Percentiles rank a stretch among this genome's conserved stretches.
These are phyloP conservation scores for Vespertilio murinus DNA, from an alignment of 2,797 vertebrate species.

Conservation along the genomic window DNA sequence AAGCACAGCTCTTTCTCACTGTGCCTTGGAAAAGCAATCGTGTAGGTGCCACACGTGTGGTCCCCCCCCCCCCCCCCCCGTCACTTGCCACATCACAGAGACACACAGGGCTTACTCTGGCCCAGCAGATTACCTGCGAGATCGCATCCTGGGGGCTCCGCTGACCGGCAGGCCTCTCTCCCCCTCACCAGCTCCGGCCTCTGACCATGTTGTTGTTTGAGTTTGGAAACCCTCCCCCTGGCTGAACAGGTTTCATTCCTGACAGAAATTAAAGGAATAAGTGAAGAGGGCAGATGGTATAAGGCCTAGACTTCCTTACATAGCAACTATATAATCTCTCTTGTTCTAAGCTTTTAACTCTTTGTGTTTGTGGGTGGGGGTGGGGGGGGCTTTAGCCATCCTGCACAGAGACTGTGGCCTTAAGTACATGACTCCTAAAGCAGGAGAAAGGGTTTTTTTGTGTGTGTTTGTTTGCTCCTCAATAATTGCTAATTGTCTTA, in stretches of 20 bases:
- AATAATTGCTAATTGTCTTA: background rate
- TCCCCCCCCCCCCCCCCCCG: too few relatives aligned
- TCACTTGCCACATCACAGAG: background rate
- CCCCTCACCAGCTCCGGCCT: background rate
- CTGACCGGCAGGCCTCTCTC: background rate
- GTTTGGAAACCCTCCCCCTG: background rate
- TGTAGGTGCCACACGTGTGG: background rate
- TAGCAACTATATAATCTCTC: background rate
- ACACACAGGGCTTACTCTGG: background rate
- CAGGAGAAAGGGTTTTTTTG: background rate
- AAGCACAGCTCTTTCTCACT: background rate
- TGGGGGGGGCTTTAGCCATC: background rate
- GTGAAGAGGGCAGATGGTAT: background rate
- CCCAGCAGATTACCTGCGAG: background rate
- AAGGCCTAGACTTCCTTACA: background rate
- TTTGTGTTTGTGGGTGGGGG: too few relatives aligned
- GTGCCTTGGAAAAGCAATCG: background rate
- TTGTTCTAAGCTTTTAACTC: background rate
- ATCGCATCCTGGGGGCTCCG: background rate
- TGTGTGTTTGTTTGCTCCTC: background rate
- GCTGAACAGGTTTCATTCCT: background rate
- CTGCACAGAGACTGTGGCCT: background rate
- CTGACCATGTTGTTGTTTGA: background rate
- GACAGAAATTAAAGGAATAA: background rate
- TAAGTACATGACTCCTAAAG: background rate